These are phyloP conservation scores for Leptoclinus maculatus DNA, from an alignment of 2,797 vertebrate species.

Conservation along the genomic window DNA sequence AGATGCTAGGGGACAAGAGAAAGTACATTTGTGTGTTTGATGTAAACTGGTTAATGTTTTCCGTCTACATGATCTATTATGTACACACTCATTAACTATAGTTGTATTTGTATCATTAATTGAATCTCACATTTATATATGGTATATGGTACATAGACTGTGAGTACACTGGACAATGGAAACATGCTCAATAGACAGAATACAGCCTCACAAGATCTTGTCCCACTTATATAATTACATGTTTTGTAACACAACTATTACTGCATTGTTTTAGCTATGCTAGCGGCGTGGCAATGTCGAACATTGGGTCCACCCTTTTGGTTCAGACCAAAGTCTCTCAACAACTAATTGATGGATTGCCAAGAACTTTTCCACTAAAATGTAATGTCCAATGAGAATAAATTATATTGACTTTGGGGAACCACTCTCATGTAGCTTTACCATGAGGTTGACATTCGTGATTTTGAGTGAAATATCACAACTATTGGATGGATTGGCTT, in stretches of 20 bases:
- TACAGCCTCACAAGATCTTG: conserved; percentile 19
- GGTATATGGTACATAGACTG: conserved; percentile 73
- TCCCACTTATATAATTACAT: conserved; percentile 26
- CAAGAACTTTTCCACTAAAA: not conserved
- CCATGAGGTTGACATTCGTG: not conserved
- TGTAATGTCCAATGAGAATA: not conserved
- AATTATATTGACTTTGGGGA: not conserved
- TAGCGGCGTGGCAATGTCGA: not conserved
- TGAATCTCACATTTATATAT: conserved; percentile 66
- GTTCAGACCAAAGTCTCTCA: conserved; percentile 14
- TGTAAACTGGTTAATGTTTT: conserved; percentile 55
- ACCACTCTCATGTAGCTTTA: not conserved
- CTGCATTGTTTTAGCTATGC: conserved; percentile 19
- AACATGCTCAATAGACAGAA: conserved; percentile 56
- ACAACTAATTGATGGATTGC: not conserved
- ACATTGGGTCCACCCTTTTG: not conserved
- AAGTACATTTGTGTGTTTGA: conserved; percentile 49
- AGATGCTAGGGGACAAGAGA: conserved; percentile 29
- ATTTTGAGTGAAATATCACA: not conserved
- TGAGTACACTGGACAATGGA: conserved; percentile 80
- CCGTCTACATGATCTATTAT: conserved; percentile 56
- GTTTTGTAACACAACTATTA: conserved; percentile 42
- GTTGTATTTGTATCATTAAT: conserved; percentile 46
- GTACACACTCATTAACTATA: conserved; percentile 53
- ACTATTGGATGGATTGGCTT: not conserved